Conservation (phyloP, 2,797 vertebrate species). For the Podarcis siculus region DNA sequence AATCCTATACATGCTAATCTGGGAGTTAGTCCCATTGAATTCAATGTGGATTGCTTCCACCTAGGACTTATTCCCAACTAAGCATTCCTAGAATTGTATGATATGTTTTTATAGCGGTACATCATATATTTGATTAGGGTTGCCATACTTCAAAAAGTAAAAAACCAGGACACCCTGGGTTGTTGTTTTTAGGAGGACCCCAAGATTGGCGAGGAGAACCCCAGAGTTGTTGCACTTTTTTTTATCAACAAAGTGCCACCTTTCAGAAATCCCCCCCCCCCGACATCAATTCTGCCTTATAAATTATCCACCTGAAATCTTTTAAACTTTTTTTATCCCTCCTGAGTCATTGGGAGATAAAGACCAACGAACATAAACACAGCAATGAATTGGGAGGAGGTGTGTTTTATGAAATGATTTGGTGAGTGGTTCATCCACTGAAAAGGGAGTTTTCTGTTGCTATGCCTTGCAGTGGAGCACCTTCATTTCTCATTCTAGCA, state of each 20-base stretch:
- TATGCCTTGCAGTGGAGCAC: constrained; percentile 33
- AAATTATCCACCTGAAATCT: not conserved
- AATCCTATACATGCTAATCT: not conserved
- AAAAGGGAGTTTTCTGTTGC: not conserved
- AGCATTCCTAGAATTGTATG: not conserved
- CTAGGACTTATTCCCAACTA: not conserved
- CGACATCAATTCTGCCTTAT: too few relatives aligned
- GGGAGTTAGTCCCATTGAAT: not conserved
- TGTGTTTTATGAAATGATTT: not conserved
- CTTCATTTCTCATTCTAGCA: constrained; percentile 54
- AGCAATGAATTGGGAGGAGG: not conserved
- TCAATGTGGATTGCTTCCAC: not conserved
- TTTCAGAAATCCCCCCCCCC: too few relatives aligned
- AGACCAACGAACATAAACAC: constrained; percentile 1
- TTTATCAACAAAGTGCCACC: too few relatives aligned
- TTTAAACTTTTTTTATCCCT: not conserved
- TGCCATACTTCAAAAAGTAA: too few relatives aligned
- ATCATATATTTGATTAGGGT: too few relatives aligned
- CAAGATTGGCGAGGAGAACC: too few relatives aligned
- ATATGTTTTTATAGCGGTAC: not conserved
- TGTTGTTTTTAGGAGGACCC: too few relatives aligned
- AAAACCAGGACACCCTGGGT: too few relatives aligned
- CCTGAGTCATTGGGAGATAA: not conserved
- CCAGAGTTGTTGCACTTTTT: too few relatives aligned
- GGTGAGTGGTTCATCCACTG: not conserved